Percentiles rank a stretch among this genome's conserved stretches.
phyloP scores from a whole-genome alignment of 2,888 invertebrate genomes.

The Eubasilissa splendida region DNA sequence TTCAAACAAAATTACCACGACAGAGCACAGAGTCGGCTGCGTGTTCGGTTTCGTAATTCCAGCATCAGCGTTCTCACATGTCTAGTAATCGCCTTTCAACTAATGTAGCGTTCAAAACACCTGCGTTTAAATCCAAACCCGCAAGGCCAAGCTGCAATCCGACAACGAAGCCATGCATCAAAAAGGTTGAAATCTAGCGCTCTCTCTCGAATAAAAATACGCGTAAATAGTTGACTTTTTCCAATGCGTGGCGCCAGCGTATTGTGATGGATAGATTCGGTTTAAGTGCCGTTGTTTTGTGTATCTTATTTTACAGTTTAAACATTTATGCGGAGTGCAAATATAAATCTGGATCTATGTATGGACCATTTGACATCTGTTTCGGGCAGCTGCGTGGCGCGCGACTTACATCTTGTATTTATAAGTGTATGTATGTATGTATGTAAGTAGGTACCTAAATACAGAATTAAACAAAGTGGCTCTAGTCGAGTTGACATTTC shows the following conservation, averaged over 20 bases:
- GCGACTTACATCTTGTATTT: conserved; percentile 7
- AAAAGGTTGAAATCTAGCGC: neutral
- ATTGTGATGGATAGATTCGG: neutral
- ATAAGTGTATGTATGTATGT: conserved; percentile 11
- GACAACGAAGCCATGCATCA: neutral
- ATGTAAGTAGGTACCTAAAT: neutral
- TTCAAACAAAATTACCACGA: neutral
- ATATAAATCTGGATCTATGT: conserved; percentile 47
- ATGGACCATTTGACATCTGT: conserved; percentile 51
- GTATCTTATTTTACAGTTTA: conserved; percentile 26
- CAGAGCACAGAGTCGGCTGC: neutral
- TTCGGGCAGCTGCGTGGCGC: conserved; percentile 43
- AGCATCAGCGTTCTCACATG: conserved; percentile 20
- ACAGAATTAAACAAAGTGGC: conserved; percentile 9
- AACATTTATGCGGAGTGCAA: conserved; percentile 51
- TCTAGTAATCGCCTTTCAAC: conserved; percentile 24
- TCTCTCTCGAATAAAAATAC: neutral
- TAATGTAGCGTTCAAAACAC: conserved; percentile 26
- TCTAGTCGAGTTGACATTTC: conserved; percentile 5
- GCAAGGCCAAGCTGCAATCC: neutral
- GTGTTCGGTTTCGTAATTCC: conserved; percentile 1
- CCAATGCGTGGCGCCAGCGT: neutral
- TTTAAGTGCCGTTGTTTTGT: conserved; percentile 33
- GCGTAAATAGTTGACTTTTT: neutral
- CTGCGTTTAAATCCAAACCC: conserved; percentile 18